Conservation (phyloP, 2,113 vertebrate genomes). For the Conger conger region DNA sequence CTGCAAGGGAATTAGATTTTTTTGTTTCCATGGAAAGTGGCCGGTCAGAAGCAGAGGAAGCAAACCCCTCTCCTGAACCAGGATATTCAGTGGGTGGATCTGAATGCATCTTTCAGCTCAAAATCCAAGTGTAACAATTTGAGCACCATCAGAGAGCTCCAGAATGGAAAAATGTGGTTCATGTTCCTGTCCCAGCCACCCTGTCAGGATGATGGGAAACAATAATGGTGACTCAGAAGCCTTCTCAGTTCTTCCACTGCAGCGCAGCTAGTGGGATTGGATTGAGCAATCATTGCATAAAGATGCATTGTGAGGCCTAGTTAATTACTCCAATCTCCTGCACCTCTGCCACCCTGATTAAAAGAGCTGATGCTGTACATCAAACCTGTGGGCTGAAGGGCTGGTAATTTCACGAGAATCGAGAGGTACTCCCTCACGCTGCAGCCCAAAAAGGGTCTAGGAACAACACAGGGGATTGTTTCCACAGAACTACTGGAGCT, state of each 20-base stretch:
- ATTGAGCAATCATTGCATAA: slow-evolving; percentile 14
- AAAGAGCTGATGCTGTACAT: slow-evolving; percentile 44
- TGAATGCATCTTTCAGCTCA: background rate
- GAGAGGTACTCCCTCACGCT: slow-evolving; percentile 31
- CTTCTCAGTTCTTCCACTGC: slow-evolving; percentile 41
- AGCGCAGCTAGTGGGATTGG: background rate
- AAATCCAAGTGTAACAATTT: slow-evolving; percentile 31
- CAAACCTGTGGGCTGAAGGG: slow-evolving; percentile 34
- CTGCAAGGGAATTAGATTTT: background rate
- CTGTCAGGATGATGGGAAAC: slow-evolving; percentile 57
- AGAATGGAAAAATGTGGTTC: slow-evolving; percentile 52
- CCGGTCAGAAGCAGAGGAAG: background rate
- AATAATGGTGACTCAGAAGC: slow-evolving; percentile 50
- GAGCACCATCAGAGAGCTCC: slow-evolving; percentile 30
- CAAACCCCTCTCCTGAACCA: background rate
- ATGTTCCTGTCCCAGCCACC: slow-evolving; percentile 43
- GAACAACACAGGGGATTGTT: slow-evolving; percentile 29
- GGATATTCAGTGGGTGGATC: background rate
- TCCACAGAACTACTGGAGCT: slow-evolving; percentile 42
- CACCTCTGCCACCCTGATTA: slow-evolving; percentile 47
- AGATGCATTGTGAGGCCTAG: slow-evolving; percentile 32
- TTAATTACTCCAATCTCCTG: slow-evolving; percentile 37
- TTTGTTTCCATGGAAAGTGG: background rate
- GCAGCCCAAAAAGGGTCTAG: slow-evolving; percentile 16
- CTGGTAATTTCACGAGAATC: slow-evolving; percentile 34